Percentiles rank a stretch among this genome's conserved stretches.
Conservation (phyloP, 2,113 vertebrate species). For the Charina bottae region DNA sequence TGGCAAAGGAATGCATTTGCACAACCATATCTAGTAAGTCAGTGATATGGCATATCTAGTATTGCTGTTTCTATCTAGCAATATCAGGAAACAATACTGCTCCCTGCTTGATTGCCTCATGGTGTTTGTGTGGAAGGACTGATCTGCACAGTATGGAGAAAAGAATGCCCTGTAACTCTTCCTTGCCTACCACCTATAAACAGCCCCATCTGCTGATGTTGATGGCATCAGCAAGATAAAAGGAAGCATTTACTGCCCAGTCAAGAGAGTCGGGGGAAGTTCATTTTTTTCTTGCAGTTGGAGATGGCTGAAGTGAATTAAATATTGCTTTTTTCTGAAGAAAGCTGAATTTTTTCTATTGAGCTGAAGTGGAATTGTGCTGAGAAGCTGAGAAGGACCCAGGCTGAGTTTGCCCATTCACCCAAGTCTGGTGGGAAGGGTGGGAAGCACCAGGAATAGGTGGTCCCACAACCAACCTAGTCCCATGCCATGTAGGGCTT, state of each 20-base stretch:
- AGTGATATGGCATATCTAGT: not conserved
- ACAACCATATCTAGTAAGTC: not conserved
- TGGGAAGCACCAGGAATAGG: not conserved
- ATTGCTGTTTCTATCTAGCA: not conserved
- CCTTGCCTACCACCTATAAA: not conserved
- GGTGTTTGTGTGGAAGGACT: not conserved
- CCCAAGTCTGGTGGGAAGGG: not conserved
- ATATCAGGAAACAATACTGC: not conserved
- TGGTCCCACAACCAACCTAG: not conserved
- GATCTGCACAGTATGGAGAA: not conserved
- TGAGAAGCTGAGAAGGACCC: not conserved
- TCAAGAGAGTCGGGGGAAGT: not conserved
- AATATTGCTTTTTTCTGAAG: not conserved
- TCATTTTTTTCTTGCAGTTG: not conserved
- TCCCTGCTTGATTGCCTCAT: not conserved
- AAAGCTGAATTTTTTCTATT: not conserved
- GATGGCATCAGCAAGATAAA: no score
- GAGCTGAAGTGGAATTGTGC: not conserved
- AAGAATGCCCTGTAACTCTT: not conserved
- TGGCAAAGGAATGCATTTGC: constrained; percentile 2
- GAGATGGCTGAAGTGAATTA: not conserved
- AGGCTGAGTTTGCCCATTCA: not conserved
- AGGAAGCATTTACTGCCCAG: not conserved
- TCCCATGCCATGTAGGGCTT: not conserved
- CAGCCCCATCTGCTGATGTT: not conserved